Evolutionary conservation across 2,797 vertebrate species (phyloP).

Genomic region (Tokudaia tokunoshimensis): DNA sequence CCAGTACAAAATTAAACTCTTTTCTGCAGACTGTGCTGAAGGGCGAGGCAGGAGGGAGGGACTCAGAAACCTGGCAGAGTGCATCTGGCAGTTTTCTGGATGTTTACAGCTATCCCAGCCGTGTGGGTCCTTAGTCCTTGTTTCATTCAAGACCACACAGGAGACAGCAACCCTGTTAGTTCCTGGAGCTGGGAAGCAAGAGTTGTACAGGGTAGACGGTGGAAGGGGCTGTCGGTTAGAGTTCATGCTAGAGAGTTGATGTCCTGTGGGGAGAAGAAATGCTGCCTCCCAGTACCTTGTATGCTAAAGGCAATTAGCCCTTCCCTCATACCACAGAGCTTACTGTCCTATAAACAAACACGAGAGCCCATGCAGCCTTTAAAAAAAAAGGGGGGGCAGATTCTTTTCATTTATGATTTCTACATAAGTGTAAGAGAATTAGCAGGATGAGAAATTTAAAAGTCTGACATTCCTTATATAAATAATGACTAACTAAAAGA

Average conservation of each 20-base stretch:
- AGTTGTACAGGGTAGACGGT: rapidly evolving
- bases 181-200: not conserved
- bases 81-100: constrained; percentile 62
- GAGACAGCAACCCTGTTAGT: constrained; percentile 4
- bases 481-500: constrained; percentile 22
- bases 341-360: not conserved
- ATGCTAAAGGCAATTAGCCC: not conserved
- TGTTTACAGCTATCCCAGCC: constrained; percentile 16
- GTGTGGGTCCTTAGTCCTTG: not conserved
- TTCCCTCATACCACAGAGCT: not conserved
- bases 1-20: not conserved
- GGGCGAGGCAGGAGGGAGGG: not conserved
- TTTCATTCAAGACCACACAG: constrained; percentile 27
- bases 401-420: constrained; percentile 35
- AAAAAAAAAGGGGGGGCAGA: not conserved
- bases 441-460: constrained; percentile 39
- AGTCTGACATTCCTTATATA: constrained; percentile 38
- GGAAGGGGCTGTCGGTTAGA: constrained; percentile 12
- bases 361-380: not conserved
- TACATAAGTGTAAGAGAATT: constrained; percentile 35
- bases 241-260: not conserved
- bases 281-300: not conserved
- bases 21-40: constrained; percentile 9
- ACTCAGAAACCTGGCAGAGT: not conserved
- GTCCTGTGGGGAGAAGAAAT: not conserved